Evolutionary conservation across 30 jellyfish, hydroid and myxozoan species (phyloP), one percentile per base, ranked within the genome.

Genomic region (Chrysaora quinquecirrha): DNA sequence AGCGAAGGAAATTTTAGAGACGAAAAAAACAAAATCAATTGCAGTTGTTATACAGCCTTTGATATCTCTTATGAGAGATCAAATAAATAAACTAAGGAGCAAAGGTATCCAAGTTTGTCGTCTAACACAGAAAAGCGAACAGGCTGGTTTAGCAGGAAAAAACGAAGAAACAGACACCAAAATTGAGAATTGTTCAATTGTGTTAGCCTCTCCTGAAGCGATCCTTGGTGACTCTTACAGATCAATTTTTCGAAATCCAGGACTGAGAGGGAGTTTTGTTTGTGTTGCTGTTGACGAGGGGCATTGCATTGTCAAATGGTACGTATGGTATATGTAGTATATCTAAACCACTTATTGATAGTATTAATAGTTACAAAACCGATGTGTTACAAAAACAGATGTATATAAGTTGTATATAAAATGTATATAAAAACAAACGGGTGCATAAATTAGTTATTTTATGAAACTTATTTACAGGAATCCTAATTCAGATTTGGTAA

Each of bases 281-380:
- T 38, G 54, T 38, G 54, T 38, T 38, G 54, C 54, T 3, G 70
- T 54, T 54, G 70, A 54, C n/a, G 70, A 54, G 70, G 70, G 70
- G 3, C 70, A 54, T 23, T 54, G 70, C 23, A 54, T 54, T 23
- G 23, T n/a, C 4, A 54, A 54, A 23, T 54, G 70, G 70, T 54
- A 54, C 30, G 70, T 54, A 54, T 54, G n/a, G n/a, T n/a, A n/a
- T n/a, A n/a, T n/a, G n/a, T n/a, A n/a, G n/a, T n/a, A n/a, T n/a
- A n/a, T n/a, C n/a, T n/a, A n/a, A n/a, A n/a, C n/a, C n/a, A n/a
- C n/a, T n/a, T n/a, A n/a, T n/a, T n/a, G n/a, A n/a, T n/a, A n/a
- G n/a, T n/a, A n/a, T n/a, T n/a, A n/a, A n/a, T n/a, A n/a, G n/a
- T n/a, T n/a, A n/a, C n/a, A n/a, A n/a, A n/a, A n/a, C n/a, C n/a